Base-by-base conservation (phyloP, 1,140 invertebrate species). In the Globodera rostochiensis region DNA sequence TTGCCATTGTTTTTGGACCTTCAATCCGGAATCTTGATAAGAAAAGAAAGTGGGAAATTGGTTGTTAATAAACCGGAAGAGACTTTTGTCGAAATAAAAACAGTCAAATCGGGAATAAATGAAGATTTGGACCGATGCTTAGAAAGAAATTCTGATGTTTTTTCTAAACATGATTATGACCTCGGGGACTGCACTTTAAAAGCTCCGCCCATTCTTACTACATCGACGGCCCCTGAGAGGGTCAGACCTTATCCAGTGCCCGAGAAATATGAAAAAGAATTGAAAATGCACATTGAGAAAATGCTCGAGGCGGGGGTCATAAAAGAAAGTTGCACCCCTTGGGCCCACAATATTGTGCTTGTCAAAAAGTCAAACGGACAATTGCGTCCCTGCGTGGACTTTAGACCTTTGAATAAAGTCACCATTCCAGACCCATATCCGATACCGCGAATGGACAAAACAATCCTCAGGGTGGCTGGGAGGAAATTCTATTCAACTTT, bases 361-460 rank as follows among this genome's bases (percentile, higher is more conserved):
- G 70, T 71, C 8, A 47, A 71, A 13, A 71, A 71, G 49, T 46
- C 36, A 46, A 47, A 71, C 15, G 73, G 73, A 0, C 21, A 74
- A 9, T 25, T 74, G n/a, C 21, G 73, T n/a, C 73, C 73, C 7
- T 74, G 73, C 13, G 73, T 74, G 8, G 73, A 74, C 25, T 74
- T 74, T 45, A 49, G 73, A 9, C 73, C 73, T 8, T 21, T 74
- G 4, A 74, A 74, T 45, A 74, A 74, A 45, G 45, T 74, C 0
- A 74, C 73, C 6, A 45, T 74, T 45, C 21, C 73, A 13, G 70
- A 71, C 5, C 70, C 70, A 4, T 71, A 71, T 71, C 70, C 70
- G 36, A 71, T 71, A 15, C 73, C 73, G n/a, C 49, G 73, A 6
- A 74, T 74, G 73, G 45, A 74, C n/a, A n/a, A 74, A 45, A 53